Conservation (phyloP, 2,797 vertebrate genomes). For the Thalassophryne amazonica region DNA sequence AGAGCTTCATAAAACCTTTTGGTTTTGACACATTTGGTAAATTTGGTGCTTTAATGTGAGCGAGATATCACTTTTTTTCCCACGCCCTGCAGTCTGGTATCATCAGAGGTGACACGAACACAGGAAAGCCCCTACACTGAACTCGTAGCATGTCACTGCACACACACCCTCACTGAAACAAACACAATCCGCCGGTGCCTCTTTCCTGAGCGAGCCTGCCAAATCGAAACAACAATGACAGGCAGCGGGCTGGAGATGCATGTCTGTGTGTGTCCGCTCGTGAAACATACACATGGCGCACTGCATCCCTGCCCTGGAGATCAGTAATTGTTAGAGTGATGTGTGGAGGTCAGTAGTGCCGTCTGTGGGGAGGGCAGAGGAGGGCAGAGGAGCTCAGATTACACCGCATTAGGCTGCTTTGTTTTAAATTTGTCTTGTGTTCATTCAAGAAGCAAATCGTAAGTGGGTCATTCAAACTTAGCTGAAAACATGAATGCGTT, state of each 20-base stretch:
- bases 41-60: slow-evolving; percentile 5
- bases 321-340: slow-evolving; percentile 41
- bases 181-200: slow-evolving; percentile 73
- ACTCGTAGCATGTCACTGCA: slow-evolving; percentile 44
- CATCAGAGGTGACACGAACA: slow-evolving; percentile 60
- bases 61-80: slow-evolving; percentile 44
- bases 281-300: slow-evolving; percentile 36
- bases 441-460: too few relatives aligned
- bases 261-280: slow-evolving; percentile 43
- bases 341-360: slow-evolving; percentile 45
- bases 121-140: slow-evolving; percentile 66
- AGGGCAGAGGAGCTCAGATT: not conserved
- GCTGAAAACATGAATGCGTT: too few relatives aligned
- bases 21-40: not conserved
- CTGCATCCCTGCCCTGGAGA: slow-evolving; percentile 36
- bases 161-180: slow-evolving; percentile 70
- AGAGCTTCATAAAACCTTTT: too few relatives aligned
- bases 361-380: slow-evolving; percentile 4
- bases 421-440: too few relatives aligned
- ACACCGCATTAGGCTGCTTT: not conserved
- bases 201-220: slow-evolving; percentile 74
- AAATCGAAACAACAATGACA: slow-evolving; percentile 75
- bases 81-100: slow-evolving; percentile 52
- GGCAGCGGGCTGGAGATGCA: slow-evolving; percentile 62
- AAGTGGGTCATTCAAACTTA: too few relatives aligned